phyloP scores from a whole-genome alignment of 1,140 invertebrate species.

The Cyclargus thomasi region DNA sequence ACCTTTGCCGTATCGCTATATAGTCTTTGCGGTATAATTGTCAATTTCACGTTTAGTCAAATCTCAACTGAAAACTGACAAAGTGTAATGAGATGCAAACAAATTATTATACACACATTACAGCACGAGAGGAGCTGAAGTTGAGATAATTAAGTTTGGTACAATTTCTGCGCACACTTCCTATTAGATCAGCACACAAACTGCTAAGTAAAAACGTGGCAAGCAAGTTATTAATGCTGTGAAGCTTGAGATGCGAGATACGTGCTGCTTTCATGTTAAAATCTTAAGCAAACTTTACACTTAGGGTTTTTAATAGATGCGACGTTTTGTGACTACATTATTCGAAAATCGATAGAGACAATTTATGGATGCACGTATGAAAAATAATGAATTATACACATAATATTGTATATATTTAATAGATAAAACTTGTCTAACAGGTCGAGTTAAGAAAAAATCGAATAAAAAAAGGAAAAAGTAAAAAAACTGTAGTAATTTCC shows the following conservation, averaged over 20 bases:
- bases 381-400: too few species aligned
- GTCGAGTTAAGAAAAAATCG: too few species aligned
- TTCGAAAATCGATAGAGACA: too few species aligned
- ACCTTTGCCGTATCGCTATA: too few species aligned
- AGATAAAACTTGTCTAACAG: too few species aligned
- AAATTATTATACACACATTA: background rate
- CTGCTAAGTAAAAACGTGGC: background rate
- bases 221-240: background rate
- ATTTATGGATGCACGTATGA: too few species aligned
- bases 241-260: background rate
- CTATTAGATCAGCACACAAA: background rate
- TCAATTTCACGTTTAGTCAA: background rate
- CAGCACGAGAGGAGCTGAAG: background rate
- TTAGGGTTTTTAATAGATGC: too few species aligned
- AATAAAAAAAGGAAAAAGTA: too few species aligned
- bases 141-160: background rate
- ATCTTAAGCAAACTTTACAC: background rate
- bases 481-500: too few species aligned
- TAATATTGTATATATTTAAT: too few species aligned
- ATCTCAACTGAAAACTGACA: background rate
- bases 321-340: too few species aligned
- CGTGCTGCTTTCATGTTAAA: background rate
- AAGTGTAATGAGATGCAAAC: constrained; percentile 1
- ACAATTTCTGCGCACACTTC: background rate
- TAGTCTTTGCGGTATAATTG: too few species aligned